Evolutionary conservation across 2,113 vertebrate genomes (phyloP).

Genomic region (Hipposideros armiger): DNA sequence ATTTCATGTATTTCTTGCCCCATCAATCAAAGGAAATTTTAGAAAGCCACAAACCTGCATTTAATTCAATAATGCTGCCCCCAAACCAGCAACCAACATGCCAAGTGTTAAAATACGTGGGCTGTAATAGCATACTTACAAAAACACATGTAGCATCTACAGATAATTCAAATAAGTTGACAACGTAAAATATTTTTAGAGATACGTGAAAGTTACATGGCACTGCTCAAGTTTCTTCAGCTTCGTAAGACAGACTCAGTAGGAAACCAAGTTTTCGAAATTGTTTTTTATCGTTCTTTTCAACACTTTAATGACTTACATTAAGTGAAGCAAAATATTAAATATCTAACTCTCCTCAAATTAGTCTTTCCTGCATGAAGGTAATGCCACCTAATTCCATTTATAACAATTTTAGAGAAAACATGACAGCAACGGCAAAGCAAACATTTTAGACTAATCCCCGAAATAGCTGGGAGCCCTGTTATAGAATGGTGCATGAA

Average conservation of each 20-base stretch:
- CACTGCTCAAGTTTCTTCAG: not conserved
- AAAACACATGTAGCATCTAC: slow-evolving; percentile 12
- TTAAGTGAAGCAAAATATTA: slow-evolving; percentile 50
- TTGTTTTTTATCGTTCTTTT: slow-evolving; percentile 9
- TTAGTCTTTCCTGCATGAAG: slow-evolving; percentile 31
- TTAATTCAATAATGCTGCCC: slow-evolving; percentile 31
- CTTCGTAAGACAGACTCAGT: not conserved
- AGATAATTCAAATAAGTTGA: slow-evolving; percentile 19
- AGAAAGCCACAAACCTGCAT: not conserved
- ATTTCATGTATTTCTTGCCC: slow-evolving; percentile 53
- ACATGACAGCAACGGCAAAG: not conserved
- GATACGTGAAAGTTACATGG: slow-evolving; percentile 11
- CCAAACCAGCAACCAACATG: slow-evolving; percentile 6
- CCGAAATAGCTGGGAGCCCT: slow-evolving; percentile 4
- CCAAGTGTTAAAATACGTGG: slow-evolving; percentile 1
- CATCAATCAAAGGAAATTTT: slow-evolving; percentile 36
- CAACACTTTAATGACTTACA: not conserved
- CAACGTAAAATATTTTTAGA: not conserved
- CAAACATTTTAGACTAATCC: slow-evolving; percentile 63
- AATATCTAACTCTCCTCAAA: slow-evolving; percentile 54
- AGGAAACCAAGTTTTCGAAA: slow-evolving; percentile 21
- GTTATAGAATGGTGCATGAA: not conserved
- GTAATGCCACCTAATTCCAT: slow-evolving; percentile 20
- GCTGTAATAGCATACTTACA: not conserved
- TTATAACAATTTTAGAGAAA: slow-evolving; percentile 39